Evolutionary conservation across 2,113 vertebrate species (phyloP).

Genomic region (Cephalopterus ornatus): DNA sequence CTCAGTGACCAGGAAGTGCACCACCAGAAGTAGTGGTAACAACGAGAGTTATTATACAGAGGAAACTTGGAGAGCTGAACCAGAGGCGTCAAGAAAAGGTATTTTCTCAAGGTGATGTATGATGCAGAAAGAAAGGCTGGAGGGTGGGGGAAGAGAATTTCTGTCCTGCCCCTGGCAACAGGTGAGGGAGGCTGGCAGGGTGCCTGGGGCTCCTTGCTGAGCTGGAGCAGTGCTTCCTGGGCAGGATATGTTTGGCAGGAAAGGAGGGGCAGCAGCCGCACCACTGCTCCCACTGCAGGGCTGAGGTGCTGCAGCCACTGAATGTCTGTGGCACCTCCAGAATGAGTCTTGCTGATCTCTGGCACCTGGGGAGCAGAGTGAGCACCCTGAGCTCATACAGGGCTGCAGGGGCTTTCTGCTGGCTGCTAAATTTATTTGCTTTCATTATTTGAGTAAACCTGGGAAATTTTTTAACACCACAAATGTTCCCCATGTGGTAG

Average conservation of each 20-base stretch:
- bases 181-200: neutral
- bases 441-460: constrained; percentile 70
- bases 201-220: neutral
- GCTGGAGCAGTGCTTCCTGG: neutral
- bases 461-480: constrained; percentile 63
- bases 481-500: constrained; percentile 26
- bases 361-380: neutral
- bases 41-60: neutral
- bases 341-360: neutral
- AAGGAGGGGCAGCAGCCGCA: neutral
- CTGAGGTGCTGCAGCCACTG: neutral
- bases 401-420: constrained; percentile 68
- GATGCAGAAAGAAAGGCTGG: neutral
- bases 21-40: neutral
- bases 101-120: neutral
- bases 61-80: neutral
- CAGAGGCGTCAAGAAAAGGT: neutral
- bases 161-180: neutral
- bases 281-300: neutral
- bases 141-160: neutral
- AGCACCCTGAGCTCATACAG: neutral
- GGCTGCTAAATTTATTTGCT: constrained; percentile 59
- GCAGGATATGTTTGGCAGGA: neutral
- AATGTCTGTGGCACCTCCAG: neutral
- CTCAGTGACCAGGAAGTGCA: neutral